Evolutionary conservation across 2,113 vertebrate genomes (phyloP).

Genomic region (Sminthopsis crassicaudata): DNA sequence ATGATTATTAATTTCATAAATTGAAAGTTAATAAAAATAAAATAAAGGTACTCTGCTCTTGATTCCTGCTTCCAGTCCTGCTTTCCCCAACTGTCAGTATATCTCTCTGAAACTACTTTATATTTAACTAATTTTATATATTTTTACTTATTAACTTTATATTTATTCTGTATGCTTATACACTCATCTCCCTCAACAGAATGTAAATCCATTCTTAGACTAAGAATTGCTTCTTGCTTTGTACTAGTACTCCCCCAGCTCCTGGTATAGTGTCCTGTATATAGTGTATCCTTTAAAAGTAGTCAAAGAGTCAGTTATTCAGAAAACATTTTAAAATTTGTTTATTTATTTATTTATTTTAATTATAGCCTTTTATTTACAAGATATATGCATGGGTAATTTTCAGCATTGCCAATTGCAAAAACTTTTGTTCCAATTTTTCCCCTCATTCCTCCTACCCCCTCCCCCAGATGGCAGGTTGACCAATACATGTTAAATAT

Average conservation of each 20-base stretch:
- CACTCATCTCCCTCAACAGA: neutral
- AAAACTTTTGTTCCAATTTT: no score
- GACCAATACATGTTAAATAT: no score
- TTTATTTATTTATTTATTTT: no score
- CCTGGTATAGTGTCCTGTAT: neutral
- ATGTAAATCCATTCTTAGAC: neutral
- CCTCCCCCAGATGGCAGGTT: no score
- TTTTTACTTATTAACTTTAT: neutral
- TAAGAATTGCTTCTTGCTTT: neutral
- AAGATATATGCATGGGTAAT: no score
- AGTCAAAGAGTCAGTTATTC: neutral
- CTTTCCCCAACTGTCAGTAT: neutral
- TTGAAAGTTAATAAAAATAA: no score
- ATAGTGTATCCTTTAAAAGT: neutral
- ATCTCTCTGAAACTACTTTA: neutral
- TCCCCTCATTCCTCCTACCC: no score
- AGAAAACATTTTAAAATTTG: no score
- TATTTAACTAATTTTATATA: neutral
- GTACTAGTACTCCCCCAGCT: neutral
- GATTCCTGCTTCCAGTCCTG: neutral
- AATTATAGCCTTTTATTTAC: no score
- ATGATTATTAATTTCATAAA: no score
- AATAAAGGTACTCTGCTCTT: neutral
- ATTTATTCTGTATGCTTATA: neutral
- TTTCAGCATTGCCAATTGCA: no score